These are phyloP conservation scores for Intellagama lesueurii DNA, from an alignment of 2,797 vertebrate species.

Conservation along the genomic window DNA sequence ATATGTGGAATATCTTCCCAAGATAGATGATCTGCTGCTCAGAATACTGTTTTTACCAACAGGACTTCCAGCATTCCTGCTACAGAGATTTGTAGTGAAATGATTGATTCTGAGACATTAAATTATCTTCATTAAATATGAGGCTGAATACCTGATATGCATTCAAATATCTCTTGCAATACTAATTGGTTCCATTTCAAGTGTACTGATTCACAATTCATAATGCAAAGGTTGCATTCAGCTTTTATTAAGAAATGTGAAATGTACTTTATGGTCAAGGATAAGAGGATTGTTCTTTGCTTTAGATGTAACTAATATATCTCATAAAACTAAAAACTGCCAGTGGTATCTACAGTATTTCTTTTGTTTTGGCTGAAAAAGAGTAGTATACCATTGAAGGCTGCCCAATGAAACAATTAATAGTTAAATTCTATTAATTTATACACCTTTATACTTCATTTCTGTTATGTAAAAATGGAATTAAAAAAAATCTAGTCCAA, in stretches of 20 bases:
- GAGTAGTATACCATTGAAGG: background rate
- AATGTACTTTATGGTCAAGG: background rate
- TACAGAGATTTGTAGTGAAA: background rate
- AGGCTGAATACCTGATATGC: background rate
- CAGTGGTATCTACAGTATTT: background rate
- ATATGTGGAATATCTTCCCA: too few species aligned
- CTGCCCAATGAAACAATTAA: background rate
- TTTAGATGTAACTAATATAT: background rate
- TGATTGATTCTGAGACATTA: constrained; percentile 11
- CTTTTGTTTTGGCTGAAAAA: background rate
- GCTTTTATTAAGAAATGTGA: background rate
- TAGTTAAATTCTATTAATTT: background rate
- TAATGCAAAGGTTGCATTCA: background rate
- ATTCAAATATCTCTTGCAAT: background rate
- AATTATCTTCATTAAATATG: constrained; percentile 6
- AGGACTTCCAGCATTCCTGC: background rate
- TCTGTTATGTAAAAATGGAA: background rate
- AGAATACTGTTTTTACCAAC: too few species aligned
- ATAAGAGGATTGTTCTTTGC: background rate
- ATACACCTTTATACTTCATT: background rate
- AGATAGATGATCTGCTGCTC: too few species aligned
- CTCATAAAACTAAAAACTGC: background rate
- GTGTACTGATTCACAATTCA: background rate
- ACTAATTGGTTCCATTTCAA: background rate
- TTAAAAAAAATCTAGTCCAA: background rate